These are phyloP conservation scores for Dryobates pubescens DNA, from an alignment of 2,797 vertebrate species.

Conservation along the genomic window DNA sequence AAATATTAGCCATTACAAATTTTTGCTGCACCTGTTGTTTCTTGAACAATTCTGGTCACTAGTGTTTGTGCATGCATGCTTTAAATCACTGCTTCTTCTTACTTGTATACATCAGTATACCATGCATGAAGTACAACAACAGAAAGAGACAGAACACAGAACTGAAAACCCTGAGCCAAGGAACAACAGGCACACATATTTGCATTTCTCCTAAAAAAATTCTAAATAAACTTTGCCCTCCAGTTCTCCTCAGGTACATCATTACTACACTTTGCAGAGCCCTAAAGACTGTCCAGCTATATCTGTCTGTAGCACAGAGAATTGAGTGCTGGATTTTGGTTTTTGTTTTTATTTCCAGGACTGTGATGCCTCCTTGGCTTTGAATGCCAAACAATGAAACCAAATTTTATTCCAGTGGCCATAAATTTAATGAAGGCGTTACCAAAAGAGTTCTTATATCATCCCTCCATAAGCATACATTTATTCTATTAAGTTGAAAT, in stretches of 20 bases:
- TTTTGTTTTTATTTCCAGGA: neutral
- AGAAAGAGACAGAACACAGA: neutral
- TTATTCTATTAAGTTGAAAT: neutral
- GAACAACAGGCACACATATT: neutral
- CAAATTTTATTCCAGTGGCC: neutral
- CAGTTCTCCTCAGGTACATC: neutral
- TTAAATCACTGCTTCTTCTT: neutral
- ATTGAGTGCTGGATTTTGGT: neutral
- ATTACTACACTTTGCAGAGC: neutral
- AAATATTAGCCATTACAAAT: neutral
- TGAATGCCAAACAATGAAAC: neutral
- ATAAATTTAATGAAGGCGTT: neutral
- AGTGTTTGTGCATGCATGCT: rapidly evolving
- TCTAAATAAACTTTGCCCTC: neutral
- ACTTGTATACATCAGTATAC: neutral
- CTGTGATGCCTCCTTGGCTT: neutral
- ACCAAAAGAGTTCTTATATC: neutral
- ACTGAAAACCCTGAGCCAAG: neutral
- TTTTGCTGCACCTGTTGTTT: neutral
- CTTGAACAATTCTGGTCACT: neutral
- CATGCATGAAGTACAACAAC: rapidly evolving
- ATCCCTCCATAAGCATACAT: rapidly evolving
- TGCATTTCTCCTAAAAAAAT: neutral
- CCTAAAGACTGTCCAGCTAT: neutral
- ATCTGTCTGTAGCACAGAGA: neutral